Base-by-base conservation (phyloP, 1,140 invertebrate species). In the Sycophaga agraensis region DNA sequence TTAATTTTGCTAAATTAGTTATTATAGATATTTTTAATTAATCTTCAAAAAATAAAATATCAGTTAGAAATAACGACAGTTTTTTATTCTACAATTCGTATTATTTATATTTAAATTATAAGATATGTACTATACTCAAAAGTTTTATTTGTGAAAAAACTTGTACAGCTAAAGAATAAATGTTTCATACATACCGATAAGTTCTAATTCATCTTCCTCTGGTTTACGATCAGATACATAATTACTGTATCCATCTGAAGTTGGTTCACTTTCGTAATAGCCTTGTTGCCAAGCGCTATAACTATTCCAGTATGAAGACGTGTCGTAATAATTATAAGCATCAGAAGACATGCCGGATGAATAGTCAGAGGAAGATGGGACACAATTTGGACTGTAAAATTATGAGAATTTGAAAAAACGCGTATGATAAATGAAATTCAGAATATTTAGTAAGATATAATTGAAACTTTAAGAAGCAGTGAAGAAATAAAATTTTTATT, bases 181-280 rank as follows among this genome's bases (percentile, higher is more conserved):
- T 53, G 8, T 39, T 56, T 22, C 17, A 51, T 55, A 70, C 70
- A 68, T 78, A 87, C 86, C 86, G 61, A 88, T 84, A 54, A 87
- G 74, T 73, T 86, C 86, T 54, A 87, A 73, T 67, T 86, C 85
- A 75, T 87, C 85, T 70, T 84, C 83, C 49, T 81, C 77, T 22
- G 71, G 73, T 67, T 81, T 81, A 24, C 76, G 78, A 65, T 81
- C 78, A 22, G 77, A 66, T 43, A 73, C 63, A 61, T 80, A 81
- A 57, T 70, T 77, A 31, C 66, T 73, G 50, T 81, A 81, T 51
- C 69, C 70, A 53, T 81, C 79, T 24, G 77, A 73, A 8, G 77
- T 78, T 59, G 77, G 78, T 64, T 81, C 79, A 51, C 76, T 78
- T 66, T 80, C 79, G 53, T 80, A 81, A 65, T 79, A 81, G 34